Conservation (phyloP, 2,888 invertebrate genomes). For the Arge pagana region DNA sequence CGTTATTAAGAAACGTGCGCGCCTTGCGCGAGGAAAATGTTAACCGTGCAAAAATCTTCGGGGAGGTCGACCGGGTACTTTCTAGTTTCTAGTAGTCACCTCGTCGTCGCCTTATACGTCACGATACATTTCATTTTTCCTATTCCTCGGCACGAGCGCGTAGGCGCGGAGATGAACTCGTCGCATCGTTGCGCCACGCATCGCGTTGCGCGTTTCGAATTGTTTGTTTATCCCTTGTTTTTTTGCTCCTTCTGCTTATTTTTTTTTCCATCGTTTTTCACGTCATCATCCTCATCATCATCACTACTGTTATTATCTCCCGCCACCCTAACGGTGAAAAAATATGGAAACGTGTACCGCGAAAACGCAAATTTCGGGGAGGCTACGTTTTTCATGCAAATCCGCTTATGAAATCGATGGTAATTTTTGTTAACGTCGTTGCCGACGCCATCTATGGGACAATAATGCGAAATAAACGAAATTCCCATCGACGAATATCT, state of each 20-base stretch:
- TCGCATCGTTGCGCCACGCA: conserved; percentile 22
- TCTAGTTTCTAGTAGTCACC: conserved; percentile 29
- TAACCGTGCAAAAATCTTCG: conserved; percentile 24
- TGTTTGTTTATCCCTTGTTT: no score
- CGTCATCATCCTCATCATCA: no score
- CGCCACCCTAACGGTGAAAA: no score
- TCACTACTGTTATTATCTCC: no score
- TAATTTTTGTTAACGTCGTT: conserved; percentile 47
- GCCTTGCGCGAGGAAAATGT: no score
- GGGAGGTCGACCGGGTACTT: conserved; percentile 37
- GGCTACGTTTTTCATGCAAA: conserved; percentile 38
- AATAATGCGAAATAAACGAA: conserved; percentile 38
- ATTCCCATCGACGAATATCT: conserved; percentile 27
- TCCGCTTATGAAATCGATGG: conserved; percentile 43
- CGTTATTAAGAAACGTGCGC: no score
- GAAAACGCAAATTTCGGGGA: conserved; percentile 18
- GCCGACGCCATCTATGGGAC: conserved; percentile 36
- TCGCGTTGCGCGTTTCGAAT: no score
- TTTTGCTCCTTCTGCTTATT: no score
- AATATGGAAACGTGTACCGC: no score
- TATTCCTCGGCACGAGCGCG: conserved; percentile 3
- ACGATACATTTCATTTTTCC: no score
- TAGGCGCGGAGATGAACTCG: conserved; percentile 4
- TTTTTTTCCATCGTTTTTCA: no score
- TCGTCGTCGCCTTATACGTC: conserved; percentile 26